Conservation (phyloP, 1,140 invertebrate genomes). For the Acromyrmex charruanus region DNA sequence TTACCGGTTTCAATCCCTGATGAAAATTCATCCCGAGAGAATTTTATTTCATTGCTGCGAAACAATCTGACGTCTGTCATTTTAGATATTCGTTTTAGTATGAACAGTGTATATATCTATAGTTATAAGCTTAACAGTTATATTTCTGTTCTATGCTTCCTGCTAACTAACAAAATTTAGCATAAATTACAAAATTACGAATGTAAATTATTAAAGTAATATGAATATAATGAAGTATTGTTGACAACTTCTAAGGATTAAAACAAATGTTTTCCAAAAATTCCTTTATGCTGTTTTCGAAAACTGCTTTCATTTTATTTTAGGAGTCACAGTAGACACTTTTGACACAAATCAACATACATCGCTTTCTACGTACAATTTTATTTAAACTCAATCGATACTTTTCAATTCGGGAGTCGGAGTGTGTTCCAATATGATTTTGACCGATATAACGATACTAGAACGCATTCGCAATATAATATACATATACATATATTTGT, state of each 20-base stretch:
- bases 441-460: too few species aligned
- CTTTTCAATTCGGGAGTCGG: too few species aligned
- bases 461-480: too few species aligned
- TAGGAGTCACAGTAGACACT: too few species aligned
- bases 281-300: too few species aligned
- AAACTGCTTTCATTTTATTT: too few species aligned
- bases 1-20: constrained; percentile 31
- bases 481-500: too few species aligned
- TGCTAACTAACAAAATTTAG: constrained; percentile 7
- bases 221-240: not conserved
- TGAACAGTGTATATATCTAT: not conserved
- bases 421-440: too few species aligned
- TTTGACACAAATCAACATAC: too few species aligned
- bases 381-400: too few species aligned
- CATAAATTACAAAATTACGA: constrained; percentile 21
- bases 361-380: too few species aligned
- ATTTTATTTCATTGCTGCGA: constrained; percentile 50
- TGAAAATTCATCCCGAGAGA: constrained; percentile 47
- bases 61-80: constrained; percentile 34
- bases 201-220: constrained; percentile 9
- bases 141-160: not conserved
- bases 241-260: not conserved
- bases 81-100: constrained; percentile 16
- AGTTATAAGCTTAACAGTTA: constrained; percentile 23
- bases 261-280: not conserved